These are phyloP conservation scores for Drosophila ochracea DNA, from an alignment of 2,888 invertebrate species.

Conservation along the genomic window DNA sequence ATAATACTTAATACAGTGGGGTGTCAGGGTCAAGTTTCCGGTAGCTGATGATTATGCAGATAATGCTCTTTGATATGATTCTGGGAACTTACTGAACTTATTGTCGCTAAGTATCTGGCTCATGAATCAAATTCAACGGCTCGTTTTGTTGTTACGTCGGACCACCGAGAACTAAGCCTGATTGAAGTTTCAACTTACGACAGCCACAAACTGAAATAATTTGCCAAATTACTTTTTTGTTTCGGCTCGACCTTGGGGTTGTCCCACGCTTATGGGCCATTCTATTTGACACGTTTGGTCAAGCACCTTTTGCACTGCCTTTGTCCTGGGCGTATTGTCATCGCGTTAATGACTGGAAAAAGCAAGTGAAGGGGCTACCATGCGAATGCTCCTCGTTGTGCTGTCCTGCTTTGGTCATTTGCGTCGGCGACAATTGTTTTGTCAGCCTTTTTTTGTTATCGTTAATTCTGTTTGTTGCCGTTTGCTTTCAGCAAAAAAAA, in stretches of 20 bases:
- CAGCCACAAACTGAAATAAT: constrained; percentile 77
- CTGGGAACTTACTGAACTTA: constrained; percentile 60
- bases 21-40: constrained; percentile 69
- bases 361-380: constrained; percentile 21
- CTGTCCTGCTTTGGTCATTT: constrained; percentile 57
- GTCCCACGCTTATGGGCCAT: constrained; percentile 20
- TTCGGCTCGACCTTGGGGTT: constrained; percentile 60
- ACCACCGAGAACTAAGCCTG: constrained; percentile 38
- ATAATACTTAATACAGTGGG: constrained; percentile 25
- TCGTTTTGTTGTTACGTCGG: constrained; percentile 19
- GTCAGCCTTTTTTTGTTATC: constrained; percentile 72
- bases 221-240: constrained; percentile 77
- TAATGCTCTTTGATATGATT: constrained; percentile 51
- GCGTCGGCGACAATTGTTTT: constrained; percentile 72
- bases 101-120: constrained; percentile 43
- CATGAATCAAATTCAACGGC: constrained; percentile 61
- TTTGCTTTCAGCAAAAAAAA: constrained; percentile 71
- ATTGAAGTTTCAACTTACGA: constrained; percentile 78
- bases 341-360: constrained; percentile 69
- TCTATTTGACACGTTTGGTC: constrained; percentile 71
- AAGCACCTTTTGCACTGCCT: constrained; percentile 64
- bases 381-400: constrained; percentile 12
- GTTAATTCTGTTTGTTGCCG: constrained; percentile 63
- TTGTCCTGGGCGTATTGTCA: constrained; percentile 62
- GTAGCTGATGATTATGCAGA: constrained; percentile 45